Conservation (phyloP, 2,113 vertebrate genomes). For the Aspiorhynchus laticeps region DNA sequence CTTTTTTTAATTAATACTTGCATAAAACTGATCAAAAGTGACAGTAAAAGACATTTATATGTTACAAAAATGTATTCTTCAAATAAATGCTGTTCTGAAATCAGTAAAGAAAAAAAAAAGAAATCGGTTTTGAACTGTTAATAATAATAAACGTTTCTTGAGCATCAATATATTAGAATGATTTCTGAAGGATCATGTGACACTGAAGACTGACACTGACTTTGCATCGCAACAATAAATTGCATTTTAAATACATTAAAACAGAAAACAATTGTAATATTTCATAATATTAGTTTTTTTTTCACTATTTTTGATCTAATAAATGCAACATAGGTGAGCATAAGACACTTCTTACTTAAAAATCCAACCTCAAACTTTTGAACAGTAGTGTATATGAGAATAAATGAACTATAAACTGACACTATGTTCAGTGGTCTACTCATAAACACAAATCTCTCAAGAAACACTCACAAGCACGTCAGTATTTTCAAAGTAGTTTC, state of each 20-base stretch:
- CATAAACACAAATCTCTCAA: neutral
- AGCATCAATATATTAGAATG: no score
- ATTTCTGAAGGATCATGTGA: no score
- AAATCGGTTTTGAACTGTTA: neutral
- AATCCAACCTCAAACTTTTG: neutral
- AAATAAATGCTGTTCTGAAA: neutral
- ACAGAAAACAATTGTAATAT: neutral
- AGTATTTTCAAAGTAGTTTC: conserved; percentile 60
- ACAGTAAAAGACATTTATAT: neutral
- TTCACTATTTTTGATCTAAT: neutral
- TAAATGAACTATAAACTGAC: neutral
- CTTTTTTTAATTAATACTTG: neutral
- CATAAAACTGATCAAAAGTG: neutral
- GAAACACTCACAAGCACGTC: conserved; percentile 51
- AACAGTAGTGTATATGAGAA: neutral
- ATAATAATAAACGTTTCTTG: neutral
- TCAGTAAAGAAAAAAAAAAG: no score
- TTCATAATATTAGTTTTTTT: neutral
- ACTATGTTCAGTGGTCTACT: neutral
- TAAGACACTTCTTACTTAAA: neutral
- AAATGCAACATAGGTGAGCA: neutral
- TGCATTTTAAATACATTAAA: neutral
- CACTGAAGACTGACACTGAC: no score
- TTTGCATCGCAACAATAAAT: no score
- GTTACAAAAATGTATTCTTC: neutral